A percentile compares a stretch with the other conserved stretches of the same genome.
Evolutionary conservation across 2,888 invertebrate genomes (phyloP).

Genomic region (Pogonocherus hispidulus): DNA sequence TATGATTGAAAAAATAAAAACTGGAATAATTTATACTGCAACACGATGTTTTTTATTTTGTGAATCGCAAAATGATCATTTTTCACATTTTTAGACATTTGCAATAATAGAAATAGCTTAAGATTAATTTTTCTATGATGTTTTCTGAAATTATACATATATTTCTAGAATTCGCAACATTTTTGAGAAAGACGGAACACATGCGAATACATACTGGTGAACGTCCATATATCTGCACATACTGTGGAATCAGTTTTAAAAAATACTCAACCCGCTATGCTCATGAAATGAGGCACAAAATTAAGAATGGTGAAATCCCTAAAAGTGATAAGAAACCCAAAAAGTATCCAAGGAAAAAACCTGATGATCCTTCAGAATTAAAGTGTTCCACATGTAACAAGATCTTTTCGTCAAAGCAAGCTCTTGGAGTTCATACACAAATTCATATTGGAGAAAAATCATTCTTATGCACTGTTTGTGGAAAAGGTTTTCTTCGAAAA

Average conservation of each 20-base stretch:
- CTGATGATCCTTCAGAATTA: constrained; percentile 32
- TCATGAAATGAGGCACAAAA: constrained; percentile 43
- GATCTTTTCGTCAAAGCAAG: constrained; percentile 42
- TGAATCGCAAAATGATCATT: too few species aligned
- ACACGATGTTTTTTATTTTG: too few species aligned
- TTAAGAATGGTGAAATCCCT: constrained; percentile 44
- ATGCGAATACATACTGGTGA: constrained; percentile 44
- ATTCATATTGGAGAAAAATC: constrained; percentile 45
- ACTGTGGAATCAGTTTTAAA: constrained; percentile 44
- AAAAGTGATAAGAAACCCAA: constrained; percentile 35
- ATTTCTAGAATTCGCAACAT: constrained; percentile 44
- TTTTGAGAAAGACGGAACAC: constrained; percentile 42
- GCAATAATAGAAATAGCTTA: too few species aligned
- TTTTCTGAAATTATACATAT: too few species aligned
- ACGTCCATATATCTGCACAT: constrained; percentile 41
- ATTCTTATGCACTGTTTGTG: constrained; percentile 44
- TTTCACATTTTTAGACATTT: too few species aligned
- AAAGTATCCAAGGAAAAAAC: constrained; percentile 36
- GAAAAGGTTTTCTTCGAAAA: constrained; percentile 43
- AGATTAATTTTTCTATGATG: too few species aligned
- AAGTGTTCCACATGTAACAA: constrained; percentile 40
- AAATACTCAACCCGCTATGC: constrained; percentile 43
- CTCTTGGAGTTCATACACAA: constrained; percentile 36
- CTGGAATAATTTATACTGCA: too few species aligned
- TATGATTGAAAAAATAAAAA: too few species aligned